Percentiles rank a stretch among this genome's conserved stretches.
phyloP scores from a whole-genome alignment of 2,113 vertebrate species.

The Megaptera novaeangliae region DNA sequence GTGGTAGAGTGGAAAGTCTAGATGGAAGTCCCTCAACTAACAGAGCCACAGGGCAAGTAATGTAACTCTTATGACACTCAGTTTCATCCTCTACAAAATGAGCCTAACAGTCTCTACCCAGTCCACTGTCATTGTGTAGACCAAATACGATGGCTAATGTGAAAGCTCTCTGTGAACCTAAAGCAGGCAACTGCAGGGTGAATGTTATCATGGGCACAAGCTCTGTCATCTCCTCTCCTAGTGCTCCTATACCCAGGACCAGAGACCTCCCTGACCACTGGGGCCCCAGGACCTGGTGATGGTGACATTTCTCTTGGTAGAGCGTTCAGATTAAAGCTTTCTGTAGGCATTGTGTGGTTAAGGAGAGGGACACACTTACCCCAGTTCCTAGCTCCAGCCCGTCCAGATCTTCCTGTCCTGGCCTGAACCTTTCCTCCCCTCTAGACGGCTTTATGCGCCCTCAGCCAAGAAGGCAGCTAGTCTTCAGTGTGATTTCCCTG shows the following conservation, averaged over 20 bases:
- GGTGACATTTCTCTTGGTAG: not conserved
- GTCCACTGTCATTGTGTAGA: not conserved
- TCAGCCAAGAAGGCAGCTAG: not conserved
- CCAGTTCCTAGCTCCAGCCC: not conserved
- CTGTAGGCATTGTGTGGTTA: not conserved
- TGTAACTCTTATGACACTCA: not conserved
- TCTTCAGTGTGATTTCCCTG: not conserved
- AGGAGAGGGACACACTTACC: not conserved
- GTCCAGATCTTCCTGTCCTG: not conserved
- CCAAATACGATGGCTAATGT: not conserved
- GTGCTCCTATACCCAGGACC: not conserved
- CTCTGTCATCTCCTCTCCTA: not conserved
- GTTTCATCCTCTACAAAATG: not conserved
- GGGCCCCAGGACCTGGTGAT: not conserved
- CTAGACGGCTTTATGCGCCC: not conserved
- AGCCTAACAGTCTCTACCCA: not conserved
- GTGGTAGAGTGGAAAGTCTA: not conserved
- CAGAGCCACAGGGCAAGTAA: not conserved
- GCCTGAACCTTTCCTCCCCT: not conserved
- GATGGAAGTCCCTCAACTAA: not conserved
- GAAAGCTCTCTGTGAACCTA: not conserved
- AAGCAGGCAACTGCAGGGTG: not conserved
- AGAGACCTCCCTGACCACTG: not conserved
- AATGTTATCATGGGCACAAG: not conserved
- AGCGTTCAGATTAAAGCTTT: slow-evolving; percentile 5